Evolutionary conservation across 2,888 invertebrate species (phyloP).

Genomic region (Dyspetes luteomarginatus): DNA sequence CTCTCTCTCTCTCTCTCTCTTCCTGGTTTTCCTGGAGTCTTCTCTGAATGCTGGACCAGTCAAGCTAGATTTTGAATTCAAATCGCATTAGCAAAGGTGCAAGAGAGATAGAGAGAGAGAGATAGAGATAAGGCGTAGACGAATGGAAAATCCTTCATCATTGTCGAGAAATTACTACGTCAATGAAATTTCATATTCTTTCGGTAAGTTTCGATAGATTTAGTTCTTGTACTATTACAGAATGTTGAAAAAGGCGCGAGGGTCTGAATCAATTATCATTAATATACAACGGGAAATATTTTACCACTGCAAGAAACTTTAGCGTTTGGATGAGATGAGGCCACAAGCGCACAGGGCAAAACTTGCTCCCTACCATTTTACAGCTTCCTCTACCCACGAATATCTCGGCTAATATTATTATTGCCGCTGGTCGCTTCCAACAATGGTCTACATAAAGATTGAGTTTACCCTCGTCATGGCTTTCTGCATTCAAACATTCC

Average conservation of each 20-base stretch:
- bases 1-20: background rate
- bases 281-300: slow-evolving; percentile 49
- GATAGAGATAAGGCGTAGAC: slow-evolving; percentile 4
- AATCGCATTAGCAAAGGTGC: slow-evolving; percentile 34
- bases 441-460: slow-evolving; percentile 36
- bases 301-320: slow-evolving; percentile 18
- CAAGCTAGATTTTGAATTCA: slow-evolving; percentile 32
- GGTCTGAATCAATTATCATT: slow-evolving; percentile 52
- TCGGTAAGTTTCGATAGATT: slow-evolving; percentile 36
- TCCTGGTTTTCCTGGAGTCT: no score
- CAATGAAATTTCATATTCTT: slow-evolving; percentile 55
- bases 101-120: background rate
- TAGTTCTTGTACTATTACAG: slow-evolving; percentile 27
- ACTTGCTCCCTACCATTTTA: slow-evolving; percentile 48
- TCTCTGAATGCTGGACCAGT: slow-evolving; percentile 21
- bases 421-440: slow-evolving; percentile 24
- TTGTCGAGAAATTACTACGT: slow-evolving; percentile 42
- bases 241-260: background rate
- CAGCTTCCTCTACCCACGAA: slow-evolving; percentile 42
- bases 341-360: slow-evolving; percentile 15
- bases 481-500: slow-evolving; percentile 36
- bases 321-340: slow-evolving; percentile 10
- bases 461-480: slow-evolving; percentile 24
- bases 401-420: slow-evolving; percentile 43
- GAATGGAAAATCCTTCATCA: slow-evolving; percentile 27